Percentiles rank a stretch among this genome's conserved stretches.
phyloP scores from a whole-genome alignment of 2,113 vertebrate species.

The Paedocypris sp. region DNA sequence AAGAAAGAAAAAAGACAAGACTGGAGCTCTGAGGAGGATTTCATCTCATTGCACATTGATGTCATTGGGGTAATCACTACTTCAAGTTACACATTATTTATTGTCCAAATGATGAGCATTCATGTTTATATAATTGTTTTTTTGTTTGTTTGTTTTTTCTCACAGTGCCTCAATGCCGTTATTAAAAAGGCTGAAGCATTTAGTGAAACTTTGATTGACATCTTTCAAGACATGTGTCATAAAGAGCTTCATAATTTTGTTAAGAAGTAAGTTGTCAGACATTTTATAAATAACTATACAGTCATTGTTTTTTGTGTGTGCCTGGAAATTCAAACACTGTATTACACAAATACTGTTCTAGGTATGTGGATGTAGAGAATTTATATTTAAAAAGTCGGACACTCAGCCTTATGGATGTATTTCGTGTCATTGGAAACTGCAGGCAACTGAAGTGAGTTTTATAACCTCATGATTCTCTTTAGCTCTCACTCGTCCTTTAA shows the following conservation, averaged over 20 bases:
- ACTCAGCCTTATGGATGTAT: constrained; percentile 14
- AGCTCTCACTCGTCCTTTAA: no score
- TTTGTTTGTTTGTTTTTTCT: neutral
- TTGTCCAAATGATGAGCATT: neutral
- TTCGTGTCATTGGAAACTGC: constrained; percentile 41
- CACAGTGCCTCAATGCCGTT: constrained; percentile 31
- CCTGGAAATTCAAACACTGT: neutral
- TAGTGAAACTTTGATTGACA: neutral
- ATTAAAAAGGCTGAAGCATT: neutral
- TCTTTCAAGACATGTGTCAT: constrained; percentile 33
- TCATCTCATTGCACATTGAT: constrained; percentile 41
- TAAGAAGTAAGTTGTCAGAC: constrained; percentile 29
- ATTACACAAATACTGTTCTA: constrained; percentile 15
- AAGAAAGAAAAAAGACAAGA: neutral
- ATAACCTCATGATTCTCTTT: no score
- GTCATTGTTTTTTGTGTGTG: neutral
- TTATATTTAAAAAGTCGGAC: neutral
- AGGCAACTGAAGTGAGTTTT: constrained; percentile 40
- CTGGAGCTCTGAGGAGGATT: constrained; percentile 25
- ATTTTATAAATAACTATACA: neutral
- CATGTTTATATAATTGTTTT: neutral
- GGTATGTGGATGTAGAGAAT: constrained; percentile 31
- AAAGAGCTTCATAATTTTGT: constrained; percentile 41
- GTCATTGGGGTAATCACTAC: constrained; percentile 40
- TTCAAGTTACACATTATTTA: neutral